A percentile compares a stretch with the other conserved stretches of the same genome.
These are phyloP conservation scores for Pseudolaguvia tuberculata DNA, from an alignment of 2,113 vertebrate species.

Conservation along the genomic window DNA sequence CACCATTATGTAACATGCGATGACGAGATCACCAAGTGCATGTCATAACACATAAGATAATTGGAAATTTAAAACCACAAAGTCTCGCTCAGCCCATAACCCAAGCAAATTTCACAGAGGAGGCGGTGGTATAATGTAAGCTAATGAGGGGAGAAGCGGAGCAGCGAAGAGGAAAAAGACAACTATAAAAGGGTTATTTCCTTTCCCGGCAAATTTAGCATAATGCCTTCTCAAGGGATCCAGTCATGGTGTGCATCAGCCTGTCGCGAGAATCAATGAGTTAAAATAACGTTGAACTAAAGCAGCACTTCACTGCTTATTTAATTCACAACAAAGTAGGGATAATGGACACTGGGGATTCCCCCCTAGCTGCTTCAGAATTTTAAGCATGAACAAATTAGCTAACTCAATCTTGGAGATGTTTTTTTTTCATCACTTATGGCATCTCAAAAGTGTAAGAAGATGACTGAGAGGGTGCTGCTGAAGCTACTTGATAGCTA, in stretches of 20 bases:
- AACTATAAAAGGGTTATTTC: constrained; percentile 42
- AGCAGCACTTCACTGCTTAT: constrained; percentile 75
- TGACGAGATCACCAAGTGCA: not conserved
- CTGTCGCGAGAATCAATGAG: constrained; percentile 65
- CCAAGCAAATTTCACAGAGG: constrained; percentile 24
- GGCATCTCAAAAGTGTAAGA: constrained; percentile 29
- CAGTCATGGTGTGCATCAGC: constrained; percentile 60
- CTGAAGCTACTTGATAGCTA: constrained; percentile 1
- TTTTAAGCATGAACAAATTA: constrained; percentile 75
- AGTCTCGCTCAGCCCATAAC: constrained; percentile 19
- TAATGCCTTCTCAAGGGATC: constrained; percentile 55
- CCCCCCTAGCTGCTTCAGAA: constrained; percentile 61
- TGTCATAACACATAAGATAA: constrained; percentile 37
- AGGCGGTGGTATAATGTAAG: constrained; percentile 43
- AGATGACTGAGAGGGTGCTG: constrained; percentile 5
- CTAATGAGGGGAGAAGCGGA: constrained; percentile 44
- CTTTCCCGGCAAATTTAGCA: constrained; percentile 41
- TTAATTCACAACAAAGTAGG: constrained; percentile 79
- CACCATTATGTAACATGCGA: not conserved
- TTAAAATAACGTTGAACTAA: constrained; percentile 73
- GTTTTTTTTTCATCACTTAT: constrained; percentile 20
- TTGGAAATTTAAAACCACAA: constrained; percentile 35
- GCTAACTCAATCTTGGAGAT: constrained; percentile 62
- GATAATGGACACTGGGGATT: constrained; percentile 74
- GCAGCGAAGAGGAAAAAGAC: constrained; percentile 26